phyloP scores from a whole-genome alignment of 1,140 invertebrate genomes.

The Drosophila leontia region DNA sequence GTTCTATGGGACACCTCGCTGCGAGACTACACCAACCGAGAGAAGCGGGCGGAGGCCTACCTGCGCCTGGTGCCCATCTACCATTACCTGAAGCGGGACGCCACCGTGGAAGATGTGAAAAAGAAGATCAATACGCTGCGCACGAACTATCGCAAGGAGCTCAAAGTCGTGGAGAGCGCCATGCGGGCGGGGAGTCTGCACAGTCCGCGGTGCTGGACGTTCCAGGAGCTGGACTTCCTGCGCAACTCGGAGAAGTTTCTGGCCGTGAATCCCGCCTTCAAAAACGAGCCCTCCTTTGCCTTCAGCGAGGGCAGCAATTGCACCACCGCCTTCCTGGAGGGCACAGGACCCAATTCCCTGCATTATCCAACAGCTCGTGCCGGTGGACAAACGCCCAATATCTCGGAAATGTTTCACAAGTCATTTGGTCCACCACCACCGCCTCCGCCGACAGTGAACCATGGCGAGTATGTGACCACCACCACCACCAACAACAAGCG shows the following conservation, averaged over 20 bases:
- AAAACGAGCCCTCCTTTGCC: conserved; percentile 61
- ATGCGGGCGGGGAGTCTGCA: conserved; percentile 66
- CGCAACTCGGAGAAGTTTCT: conserved; percentile 80
- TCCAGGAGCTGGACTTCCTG: conserved; percentile 77
- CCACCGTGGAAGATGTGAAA: conserved; percentile 79
- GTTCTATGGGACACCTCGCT: conserved; percentile 80
- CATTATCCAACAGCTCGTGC: conserved; percentile 45
- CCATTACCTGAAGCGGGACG: conserved; percentile 76
- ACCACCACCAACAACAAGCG: conserved; percentile 43
- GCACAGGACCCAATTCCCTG: conserved; percentile 22
- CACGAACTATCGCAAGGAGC: conserved; percentile 80
- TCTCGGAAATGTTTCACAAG: conserved; percentile 81
- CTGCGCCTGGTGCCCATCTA: conserved; percentile 78
- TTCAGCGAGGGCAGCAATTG: conserved; percentile 73
- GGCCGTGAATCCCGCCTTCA: conserved; percentile 73
- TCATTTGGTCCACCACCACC: conserved; percentile 67
- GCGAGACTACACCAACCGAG: conserved; percentile 79
- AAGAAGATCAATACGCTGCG: conserved; percentile 81
- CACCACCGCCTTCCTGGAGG: conserved; percentile 62
- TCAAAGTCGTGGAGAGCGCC: conserved; percentile 77
- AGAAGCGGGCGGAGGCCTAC: conserved; percentile 79
- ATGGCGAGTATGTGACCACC: conserved; percentile 32
- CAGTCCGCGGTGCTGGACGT: conserved; percentile 80
- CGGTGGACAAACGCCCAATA: conserved; percentile 66
- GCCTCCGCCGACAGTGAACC: conserved; percentile 21